These are phyloP conservation scores for Emys orbicularis DNA, from an alignment of 2,797 vertebrate species.

Conservation along the genomic window DNA sequence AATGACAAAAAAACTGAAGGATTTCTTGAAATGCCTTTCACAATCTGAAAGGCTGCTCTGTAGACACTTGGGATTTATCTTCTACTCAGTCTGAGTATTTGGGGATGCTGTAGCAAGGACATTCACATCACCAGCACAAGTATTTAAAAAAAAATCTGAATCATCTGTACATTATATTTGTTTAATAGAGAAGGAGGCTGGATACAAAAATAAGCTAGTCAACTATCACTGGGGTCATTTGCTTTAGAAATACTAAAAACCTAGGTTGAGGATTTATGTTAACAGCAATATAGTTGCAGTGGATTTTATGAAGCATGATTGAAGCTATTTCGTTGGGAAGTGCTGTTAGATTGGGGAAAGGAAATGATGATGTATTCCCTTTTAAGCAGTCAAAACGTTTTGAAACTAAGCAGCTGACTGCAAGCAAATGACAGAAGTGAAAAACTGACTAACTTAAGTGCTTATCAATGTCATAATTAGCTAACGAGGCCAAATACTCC, in stretches of 20 bases:
- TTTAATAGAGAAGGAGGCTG: background rate
- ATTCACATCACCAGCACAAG: background rate
- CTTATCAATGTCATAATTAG: conserved; percentile 73
- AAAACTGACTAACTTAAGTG: conserved; percentile 52
- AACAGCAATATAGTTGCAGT: conserved; percentile 58
- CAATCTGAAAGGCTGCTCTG: background rate
- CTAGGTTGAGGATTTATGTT: conserved; percentile 58
- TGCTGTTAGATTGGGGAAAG: conserved; percentile 52
- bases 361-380: conserved; percentile 63
- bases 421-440: conserved; percentile 57
- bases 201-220: background rate
- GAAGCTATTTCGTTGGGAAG: conserved; percentile 68
- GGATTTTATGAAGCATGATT: conserved; percentile 65
- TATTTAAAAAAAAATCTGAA: background rate
- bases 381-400: conserved; percentile 72
- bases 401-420: conserved; percentile 57
- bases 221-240: conserved; percentile 28
- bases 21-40: background rate
- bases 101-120: background rate
- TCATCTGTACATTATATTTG: background rate
- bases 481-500: conserved; percentile 65
- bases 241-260: conserved; percentile 58
- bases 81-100: conserved; percentile 4
- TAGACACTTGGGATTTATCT: background rate
- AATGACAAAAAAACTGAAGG: background rate